Conservation (phyloP, 2,113 vertebrate genomes). For the Thinocorus orbignyianus region DNA sequence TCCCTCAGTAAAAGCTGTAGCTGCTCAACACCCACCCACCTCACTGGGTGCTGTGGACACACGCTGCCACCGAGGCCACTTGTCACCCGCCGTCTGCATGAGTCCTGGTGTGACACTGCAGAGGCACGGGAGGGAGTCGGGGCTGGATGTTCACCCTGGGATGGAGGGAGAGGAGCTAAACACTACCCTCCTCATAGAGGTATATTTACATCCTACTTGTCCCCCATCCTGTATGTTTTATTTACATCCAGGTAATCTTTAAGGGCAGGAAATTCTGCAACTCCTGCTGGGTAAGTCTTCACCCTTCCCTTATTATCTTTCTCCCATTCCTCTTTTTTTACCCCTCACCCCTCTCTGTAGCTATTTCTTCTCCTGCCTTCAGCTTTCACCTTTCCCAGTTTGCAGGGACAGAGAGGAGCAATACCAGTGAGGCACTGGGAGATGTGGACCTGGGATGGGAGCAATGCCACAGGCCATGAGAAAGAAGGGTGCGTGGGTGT, state of each 20-base stretch:
- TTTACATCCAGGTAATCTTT: background rate
- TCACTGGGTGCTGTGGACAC: background rate
- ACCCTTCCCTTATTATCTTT: background rate
- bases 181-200: background rate
- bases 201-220: background rate
- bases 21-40: background rate
- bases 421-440: background rate
- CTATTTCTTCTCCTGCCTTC: background rate
- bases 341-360: background rate
- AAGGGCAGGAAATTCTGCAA: background rate
- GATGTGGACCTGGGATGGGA: accelerated
- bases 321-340: background rate
- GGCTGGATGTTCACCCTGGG: background rate
- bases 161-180: background rate
- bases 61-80: accelerated
- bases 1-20: background rate
- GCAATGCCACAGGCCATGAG: background rate
- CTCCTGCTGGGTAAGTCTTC: background rate
- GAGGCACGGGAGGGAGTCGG: accelerated
- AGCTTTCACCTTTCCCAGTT: background rate
- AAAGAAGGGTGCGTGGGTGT: accelerated
- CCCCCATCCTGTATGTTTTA: background rate
- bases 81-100: accelerated
- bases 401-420: accelerated
- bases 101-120: background rate